These are phyloP conservation scores for Chloropsis hardwickii DNA, from an alignment of 2,113 vertebrate species.

Conservation along the genomic window DNA sequence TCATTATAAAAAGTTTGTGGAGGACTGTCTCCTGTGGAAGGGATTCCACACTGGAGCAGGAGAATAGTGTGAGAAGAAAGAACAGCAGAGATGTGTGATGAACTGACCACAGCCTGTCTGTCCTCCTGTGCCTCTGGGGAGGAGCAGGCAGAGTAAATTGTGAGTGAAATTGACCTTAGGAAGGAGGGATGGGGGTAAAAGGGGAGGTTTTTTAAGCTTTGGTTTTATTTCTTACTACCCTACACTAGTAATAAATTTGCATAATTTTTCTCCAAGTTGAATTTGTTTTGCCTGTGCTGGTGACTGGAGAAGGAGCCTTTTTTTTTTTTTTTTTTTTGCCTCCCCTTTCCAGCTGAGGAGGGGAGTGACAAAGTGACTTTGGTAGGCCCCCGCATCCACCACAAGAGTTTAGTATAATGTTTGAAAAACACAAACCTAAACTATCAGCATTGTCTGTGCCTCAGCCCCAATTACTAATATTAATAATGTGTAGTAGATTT, in stretches of 20 bases:
- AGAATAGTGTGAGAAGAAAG: neutral
- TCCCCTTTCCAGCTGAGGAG: neutral
- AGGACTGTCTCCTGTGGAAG: neutral
- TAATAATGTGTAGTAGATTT: neutral
- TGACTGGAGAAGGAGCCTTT: neutral
- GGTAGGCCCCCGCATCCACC: neutral
- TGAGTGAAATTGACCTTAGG: neutral
- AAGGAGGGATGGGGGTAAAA: neutral
- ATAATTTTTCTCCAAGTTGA: neutral
- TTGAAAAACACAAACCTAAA: neutral
- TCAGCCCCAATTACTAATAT: neutral
- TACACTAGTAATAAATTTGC: neutral
- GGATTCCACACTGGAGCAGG: neutral
- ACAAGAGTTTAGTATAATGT: neutral
- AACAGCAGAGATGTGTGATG: neutral
- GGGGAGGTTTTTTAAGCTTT: neutral
- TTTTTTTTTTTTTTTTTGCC: neutral
- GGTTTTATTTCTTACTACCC: neutral
- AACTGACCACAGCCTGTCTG: neutral
- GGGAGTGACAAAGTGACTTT: neutral
- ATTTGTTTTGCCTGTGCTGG: neutral
- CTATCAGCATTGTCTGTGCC: fast-evolving
- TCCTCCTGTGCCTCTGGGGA: neutral
- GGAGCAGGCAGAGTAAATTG: neutral
- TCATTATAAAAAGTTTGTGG: neutral